Evolutionary conservation across 2,888 invertebrate species (phyloP).

Genomic region (Coelogynopora nodosa): DNA sequence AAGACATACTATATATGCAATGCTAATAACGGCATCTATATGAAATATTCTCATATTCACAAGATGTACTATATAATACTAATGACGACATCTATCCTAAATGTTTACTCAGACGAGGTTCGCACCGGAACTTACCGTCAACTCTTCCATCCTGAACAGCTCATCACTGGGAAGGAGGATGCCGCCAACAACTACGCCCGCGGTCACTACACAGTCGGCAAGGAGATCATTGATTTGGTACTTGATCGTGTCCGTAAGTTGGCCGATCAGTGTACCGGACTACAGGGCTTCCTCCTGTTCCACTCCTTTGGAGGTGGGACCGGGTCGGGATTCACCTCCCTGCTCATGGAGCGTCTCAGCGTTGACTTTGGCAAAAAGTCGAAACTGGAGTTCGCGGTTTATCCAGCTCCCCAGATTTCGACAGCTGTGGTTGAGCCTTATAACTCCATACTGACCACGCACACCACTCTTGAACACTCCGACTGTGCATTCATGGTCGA

Average conservation of each 20-base stretch:
- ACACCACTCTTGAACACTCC: slow-evolving; percentile 56
- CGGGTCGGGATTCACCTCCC: slow-evolving; percentile 59
- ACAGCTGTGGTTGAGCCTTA: slow-evolving; percentile 57
- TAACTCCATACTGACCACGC: too few relatives aligned
- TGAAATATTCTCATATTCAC: too few relatives aligned
- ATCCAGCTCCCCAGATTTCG: slow-evolving; percentile 57
- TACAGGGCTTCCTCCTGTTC: slow-evolving; percentile 60
- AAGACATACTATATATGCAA: too few relatives aligned
- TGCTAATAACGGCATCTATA: too few relatives aligned
- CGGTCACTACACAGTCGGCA: slow-evolving; percentile 75
- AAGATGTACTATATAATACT: too few relatives aligned
- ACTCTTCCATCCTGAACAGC: too few relatives aligned
- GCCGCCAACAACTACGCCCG: slow-evolving; percentile 75
- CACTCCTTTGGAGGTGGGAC: slow-evolving; percentile 58
- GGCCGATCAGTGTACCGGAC: slow-evolving; percentile 74
- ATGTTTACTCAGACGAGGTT: slow-evolving; percentile 64
- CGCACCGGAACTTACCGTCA: too few relatives aligned
- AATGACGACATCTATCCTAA: too few relatives aligned
- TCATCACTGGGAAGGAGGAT: slow-evolving; percentile 71
- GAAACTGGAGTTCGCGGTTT: slow-evolving; percentile 57
- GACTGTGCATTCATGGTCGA: slow-evolving; percentile 56
- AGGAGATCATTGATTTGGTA: slow-evolving; percentile 71
- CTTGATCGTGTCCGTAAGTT: slow-evolving; percentile 70
- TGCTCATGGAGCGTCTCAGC: slow-evolving; percentile 56
- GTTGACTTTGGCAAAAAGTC: slow-evolving; percentile 59